These are phyloP conservation scores for Gambusia holbrooki DNA, from an alignment of 2,113 vertebrate genomes.

Conservation along the genomic window DNA sequence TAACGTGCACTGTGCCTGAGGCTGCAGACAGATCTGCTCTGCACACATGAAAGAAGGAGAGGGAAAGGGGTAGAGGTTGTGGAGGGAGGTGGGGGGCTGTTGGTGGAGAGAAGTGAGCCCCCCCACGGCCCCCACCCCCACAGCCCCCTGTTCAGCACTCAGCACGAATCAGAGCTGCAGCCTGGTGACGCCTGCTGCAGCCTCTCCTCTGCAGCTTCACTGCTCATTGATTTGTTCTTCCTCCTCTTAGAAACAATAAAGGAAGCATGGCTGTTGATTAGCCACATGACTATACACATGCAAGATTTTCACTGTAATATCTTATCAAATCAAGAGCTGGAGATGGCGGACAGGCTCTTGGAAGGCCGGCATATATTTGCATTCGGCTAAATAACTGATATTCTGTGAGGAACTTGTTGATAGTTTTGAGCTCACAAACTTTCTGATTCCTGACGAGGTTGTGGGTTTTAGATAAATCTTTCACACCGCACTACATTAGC, in stretches of 20 bases:
- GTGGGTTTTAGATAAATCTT: not conserved
- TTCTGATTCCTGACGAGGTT: constrained; percentile 8
- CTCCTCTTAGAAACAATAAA: constrained; percentile 69
- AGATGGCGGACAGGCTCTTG: not conserved
- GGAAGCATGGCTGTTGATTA: constrained; percentile 55
- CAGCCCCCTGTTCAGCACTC: constrained; percentile 75
- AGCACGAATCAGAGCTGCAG: constrained; percentile 75
- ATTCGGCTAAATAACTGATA: constrained; percentile 9
- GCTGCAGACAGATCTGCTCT: constrained; percentile 80
- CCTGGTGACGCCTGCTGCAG: constrained; percentile 68
- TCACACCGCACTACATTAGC: constrained; percentile 12
- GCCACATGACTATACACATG: constrained; percentile 20
- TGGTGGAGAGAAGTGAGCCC: constrained; percentile 36
- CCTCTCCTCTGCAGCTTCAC: constrained; percentile 74
- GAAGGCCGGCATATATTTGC: not conserved
- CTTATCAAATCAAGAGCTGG: constrained; percentile 3
- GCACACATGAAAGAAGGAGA: constrained; percentile 66
- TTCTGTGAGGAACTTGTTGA: constrained; percentile 18
- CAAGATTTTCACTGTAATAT: constrained; percentile 1
- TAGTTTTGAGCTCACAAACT: constrained; percentile 21
- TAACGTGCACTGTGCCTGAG: constrained; percentile 80
- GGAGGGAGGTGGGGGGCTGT: not conserved
- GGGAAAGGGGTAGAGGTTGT: not conserved
- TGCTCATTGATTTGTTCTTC: constrained; percentile 77
- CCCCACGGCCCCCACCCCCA: constrained; percentile 23